Conservation (phyloP, 2,888 invertebrate species). For the Caenorhabditis becei region DNA sequence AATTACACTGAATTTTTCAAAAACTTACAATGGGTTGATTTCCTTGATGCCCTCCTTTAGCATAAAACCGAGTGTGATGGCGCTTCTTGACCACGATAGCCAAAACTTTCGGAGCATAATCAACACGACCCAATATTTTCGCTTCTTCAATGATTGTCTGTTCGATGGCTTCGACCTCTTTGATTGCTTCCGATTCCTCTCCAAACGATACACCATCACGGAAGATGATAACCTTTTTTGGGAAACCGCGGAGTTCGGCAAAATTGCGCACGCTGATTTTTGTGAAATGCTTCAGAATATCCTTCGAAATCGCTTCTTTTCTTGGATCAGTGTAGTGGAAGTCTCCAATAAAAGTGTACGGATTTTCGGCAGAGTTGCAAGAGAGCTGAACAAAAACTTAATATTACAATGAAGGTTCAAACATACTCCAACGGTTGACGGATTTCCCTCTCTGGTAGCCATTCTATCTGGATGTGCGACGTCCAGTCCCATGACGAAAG, state of each 20-base stretch:
- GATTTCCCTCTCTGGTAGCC: slow-evolving; percentile 44
- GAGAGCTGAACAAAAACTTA: slow-evolving; percentile 36
- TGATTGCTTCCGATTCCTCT: slow-evolving; percentile 46
- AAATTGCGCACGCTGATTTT: slow-evolving; percentile 38
- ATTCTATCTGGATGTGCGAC: slow-evolving; percentile 59
- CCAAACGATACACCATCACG: slow-evolving; percentile 62
- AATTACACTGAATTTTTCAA: too few relatives aligned
- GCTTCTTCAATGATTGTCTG: slow-evolving; percentile 45
- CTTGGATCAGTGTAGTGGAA: slow-evolving; percentile 58
- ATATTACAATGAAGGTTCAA: neutral
- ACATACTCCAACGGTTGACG: slow-evolving; percentile 59
- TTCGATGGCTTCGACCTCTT: slow-evolving; percentile 54
- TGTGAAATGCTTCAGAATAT: slow-evolving; percentile 53
- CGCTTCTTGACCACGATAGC: slow-evolving; percentile 61
- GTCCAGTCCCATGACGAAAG: slow-evolving; percentile 59
- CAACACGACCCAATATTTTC: slow-evolving; percentile 16
- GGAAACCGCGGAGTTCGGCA: slow-evolving; percentile 46
- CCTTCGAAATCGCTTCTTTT: slow-evolving; percentile 54
- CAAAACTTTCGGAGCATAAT: slow-evolving; percentile 52
- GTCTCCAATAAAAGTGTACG: slow-evolving; percentile 60
- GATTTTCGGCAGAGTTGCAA: slow-evolving; percentile 56
- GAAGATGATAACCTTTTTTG: slow-evolving; percentile 59
- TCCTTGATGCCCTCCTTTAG: slow-evolving; percentile 45
- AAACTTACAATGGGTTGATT: slow-evolving; percentile 37
- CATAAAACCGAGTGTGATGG: slow-evolving; percentile 60